A percentile compares a stretch with the other conserved stretches of the same genome.
Conservation (phyloP, 2,113 vertebrate genomes). For the Struthio camelus region DNA sequence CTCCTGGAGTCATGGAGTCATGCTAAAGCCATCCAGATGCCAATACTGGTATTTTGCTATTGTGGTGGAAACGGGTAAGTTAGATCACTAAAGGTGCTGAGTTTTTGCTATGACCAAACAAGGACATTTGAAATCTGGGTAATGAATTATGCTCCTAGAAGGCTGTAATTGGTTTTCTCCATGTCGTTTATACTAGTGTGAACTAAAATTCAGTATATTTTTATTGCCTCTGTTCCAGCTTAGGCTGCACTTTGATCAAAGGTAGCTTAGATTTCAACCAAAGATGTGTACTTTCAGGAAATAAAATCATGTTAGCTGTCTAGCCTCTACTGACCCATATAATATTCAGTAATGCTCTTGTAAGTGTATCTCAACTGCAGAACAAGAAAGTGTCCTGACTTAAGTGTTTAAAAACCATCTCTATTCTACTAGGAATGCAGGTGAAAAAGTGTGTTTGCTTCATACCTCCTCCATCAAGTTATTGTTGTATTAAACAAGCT, state of each 20-base stretch:
- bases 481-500: background rate
- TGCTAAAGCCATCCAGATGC: background rate
- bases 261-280: background rate
- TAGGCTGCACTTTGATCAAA: slow-evolving; percentile 12
- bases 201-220: background rate
- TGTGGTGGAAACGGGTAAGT: background rate
- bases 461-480: background rate
- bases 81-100: background rate
- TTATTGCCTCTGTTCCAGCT: background rate
- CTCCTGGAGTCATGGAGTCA: background rate
- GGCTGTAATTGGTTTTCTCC: background rate
- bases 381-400: background rate
- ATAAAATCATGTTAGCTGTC: background rate
- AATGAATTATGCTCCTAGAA: background rate
- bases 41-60: background rate
- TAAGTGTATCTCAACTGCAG: background rate
- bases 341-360: background rate
- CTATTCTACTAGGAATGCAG: background rate
- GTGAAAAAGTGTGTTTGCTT: background rate
- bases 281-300: background rate
- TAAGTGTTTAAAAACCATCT: background rate
- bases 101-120: background rate
- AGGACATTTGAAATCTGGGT: background rate
- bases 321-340: background rate
- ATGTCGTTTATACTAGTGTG: background rate